Percentiles rank a stretch among this genome's conserved stretches.
phyloP scores from a whole-genome alignment of 2,888 invertebrate genomes.

The Pammene fasciana region DNA sequence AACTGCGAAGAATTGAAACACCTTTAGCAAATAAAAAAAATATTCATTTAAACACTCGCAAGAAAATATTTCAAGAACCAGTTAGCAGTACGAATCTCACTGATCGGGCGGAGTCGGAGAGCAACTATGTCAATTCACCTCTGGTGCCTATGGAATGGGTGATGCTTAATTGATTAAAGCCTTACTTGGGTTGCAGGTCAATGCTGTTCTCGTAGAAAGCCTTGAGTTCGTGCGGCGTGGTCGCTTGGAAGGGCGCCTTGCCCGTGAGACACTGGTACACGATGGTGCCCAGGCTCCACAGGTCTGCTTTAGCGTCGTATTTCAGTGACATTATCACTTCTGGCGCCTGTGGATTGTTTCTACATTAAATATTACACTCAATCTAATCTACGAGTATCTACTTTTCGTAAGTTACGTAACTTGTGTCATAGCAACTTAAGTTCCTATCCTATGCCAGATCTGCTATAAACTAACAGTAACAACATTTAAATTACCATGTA shows the following conservation, averaged over 20 bases:
- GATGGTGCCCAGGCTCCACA: slow-evolving; percentile 99
- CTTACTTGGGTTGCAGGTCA: slow-evolving; percentile 93
- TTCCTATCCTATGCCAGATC: too few species aligned
- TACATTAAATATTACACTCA: slow-evolving; percentile 2
- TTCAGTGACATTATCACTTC: slow-evolving; percentile 99
- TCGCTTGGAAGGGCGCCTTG: slow-evolving; percentile 99
- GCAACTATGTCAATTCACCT: too few species aligned
- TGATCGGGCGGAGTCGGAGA: too few species aligned
- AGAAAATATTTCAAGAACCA: not conserved
- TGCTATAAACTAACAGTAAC: not conserved
- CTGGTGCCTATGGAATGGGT: too few species aligned
- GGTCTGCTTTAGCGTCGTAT: slow-evolving; percentile 99
- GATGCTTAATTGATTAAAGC: too few species aligned
- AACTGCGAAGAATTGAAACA: not conserved
- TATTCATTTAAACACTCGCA: not conserved
- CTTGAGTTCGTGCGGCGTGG: slow-evolving; percentile 98
- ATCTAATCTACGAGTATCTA: not conserved
- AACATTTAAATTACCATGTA: slow-evolving; percentile 91
- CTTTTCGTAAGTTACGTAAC: too few species aligned
- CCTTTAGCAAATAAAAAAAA: slow-evolving; percentile 14
- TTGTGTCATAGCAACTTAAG: too few species aligned
- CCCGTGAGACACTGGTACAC: slow-evolving; percentile 99
- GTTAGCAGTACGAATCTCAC: too few species aligned
- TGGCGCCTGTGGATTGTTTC: slow-evolving; percentile 87
- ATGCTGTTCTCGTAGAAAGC: slow-evolving; percentile 98